Evolutionary conservation across 2,888 invertebrate species (phyloP).

Genomic region (Drosophila borborema): DNA sequence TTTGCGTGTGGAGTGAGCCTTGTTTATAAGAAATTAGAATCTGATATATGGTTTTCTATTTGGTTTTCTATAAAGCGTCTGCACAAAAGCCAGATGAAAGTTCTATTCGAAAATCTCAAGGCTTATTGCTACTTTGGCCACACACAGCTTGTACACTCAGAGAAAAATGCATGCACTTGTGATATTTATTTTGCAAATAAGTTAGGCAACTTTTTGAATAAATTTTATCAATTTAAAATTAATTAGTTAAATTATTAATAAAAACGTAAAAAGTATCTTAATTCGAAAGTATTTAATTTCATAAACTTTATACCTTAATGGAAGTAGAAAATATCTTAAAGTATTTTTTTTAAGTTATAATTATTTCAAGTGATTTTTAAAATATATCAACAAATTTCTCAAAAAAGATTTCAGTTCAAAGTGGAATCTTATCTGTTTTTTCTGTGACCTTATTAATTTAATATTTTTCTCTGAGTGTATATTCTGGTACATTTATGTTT

Average conservation of each 20-base stretch:
- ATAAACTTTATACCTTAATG: background rate
- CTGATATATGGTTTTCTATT: background rate
- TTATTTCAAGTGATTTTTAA: background rate
- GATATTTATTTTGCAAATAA: background rate
- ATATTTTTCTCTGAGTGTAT: conserved; percentile 8
- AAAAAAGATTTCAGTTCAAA: background rate
- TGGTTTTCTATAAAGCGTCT: conserved; percentile 7
- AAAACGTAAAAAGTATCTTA: background rate
- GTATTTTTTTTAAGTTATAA: background rate
- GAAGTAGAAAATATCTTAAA: conserved; percentile 2
- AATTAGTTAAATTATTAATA: background rate
- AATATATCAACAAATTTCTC: background rate
- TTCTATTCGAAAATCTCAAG: conserved; percentile 24
- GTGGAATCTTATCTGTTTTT: too few relatives aligned
- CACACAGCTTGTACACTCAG: conserved; percentile 19
- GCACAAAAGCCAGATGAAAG: conserved; percentile 26
- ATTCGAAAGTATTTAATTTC: background rate
- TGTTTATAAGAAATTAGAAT: conserved; percentile 36
- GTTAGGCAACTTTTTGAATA: background rate
- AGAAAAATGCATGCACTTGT: conserved; percentile 1
- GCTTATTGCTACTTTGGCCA: conserved; percentile 54
- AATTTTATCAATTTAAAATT: background rate
- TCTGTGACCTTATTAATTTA: background rate
- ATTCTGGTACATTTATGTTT: background rate
- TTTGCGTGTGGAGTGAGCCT: conserved; percentile 44